A percentile compares a stretch with the other conserved stretches of the same genome.
Conservation (phyloP, 2,888 invertebrate species). For the Tachina fera region DNA sequence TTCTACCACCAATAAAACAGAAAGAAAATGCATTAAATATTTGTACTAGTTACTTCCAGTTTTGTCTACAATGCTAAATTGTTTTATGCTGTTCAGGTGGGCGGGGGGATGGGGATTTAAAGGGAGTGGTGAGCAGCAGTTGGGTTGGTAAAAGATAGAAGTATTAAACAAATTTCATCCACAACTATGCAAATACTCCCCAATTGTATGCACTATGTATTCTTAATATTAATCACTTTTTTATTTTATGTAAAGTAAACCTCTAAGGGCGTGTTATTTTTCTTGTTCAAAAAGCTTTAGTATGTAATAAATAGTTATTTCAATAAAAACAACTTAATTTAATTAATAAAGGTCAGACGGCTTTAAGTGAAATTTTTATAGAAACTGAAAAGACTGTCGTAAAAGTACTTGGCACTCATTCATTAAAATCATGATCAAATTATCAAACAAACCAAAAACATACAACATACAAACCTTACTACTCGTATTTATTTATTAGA, state of each 20-base stretch:
- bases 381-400: constrained; percentile 57
- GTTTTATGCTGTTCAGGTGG: constrained; percentile 16
- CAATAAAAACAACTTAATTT: constrained; percentile 59
- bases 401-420: constrained; percentile 62
- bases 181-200: constrained; percentile 17
- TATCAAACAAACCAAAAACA: constrained; percentile 1
- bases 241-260: constrained; percentile 11
- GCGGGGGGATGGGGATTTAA: no score
- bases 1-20: constrained; percentile 20
- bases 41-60: constrained; percentile 58
- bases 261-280: constrained; percentile 49
- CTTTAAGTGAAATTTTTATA: constrained; percentile 67
- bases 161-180: not conserved
- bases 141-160: not conserved
- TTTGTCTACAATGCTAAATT: constrained; percentile 14
- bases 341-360: constrained; percentile 53
- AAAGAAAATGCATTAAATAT: constrained; percentile 34
- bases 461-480: not conserved
- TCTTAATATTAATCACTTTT: not conserved
- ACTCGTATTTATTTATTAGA: constrained; percentile 64
- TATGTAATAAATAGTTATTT: constrained; percentile 52
- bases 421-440: constrained; percentile 33
- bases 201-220: not conserved
- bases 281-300: constrained; percentile 27
- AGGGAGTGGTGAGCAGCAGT: constrained; percentile 43